Base-by-base conservation (phyloP, 2,797 vertebrate genomes). In the Halcyon leucocephala region DNA sequence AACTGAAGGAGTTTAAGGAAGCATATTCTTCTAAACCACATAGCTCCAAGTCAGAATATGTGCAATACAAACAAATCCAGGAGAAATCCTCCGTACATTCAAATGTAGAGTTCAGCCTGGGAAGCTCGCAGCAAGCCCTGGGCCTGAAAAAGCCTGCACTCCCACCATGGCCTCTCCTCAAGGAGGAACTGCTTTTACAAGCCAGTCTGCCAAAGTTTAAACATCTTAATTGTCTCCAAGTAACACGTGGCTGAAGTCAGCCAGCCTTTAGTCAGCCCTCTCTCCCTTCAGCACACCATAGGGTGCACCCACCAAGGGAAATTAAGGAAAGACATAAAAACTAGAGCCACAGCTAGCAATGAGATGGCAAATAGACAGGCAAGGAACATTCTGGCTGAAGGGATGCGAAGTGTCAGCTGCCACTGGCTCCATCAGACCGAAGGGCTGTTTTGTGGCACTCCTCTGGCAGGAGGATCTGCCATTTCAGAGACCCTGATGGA, bases 331-430 rank as follows among this genome's bases (percentile, higher is more conserved):
- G 44, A 31, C 39, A 25, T 3, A 14, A 35, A 70, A 67, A 10
- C 1, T 0, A 46, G 64, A 85, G 5, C 6, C 39, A 61, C 22
- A 14, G 1, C 7, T 52, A 4, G 6, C 10, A 49, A 41, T 9
- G 3, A 24, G 31, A 41, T 31, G 18, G 19, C 37, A 41, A 70
- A 16, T 0, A 1, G 12, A 10, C 1, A 48, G 26, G n/a, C 46
- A 39, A 61, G 46, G 37, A 73, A 28, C 37, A 25, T 5, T 49
- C 21, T 26, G 57, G 82, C 24, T 62, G 83, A 49, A 78, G n/a
- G 31, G 24, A 13, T 24, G 22, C 18, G 33, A 37, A 33, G 6
- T 7, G 5, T 37, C 28, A 77, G 70, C 20, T 49, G 26, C 29
- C 37, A 51, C 12, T 10, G 6, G 5, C 22, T 44, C 41, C 49